These are phyloP conservation scores for Drosophila basisetae DNA, from an alignment of 2,888 invertebrate genomes.

Conservation along the genomic window DNA sequence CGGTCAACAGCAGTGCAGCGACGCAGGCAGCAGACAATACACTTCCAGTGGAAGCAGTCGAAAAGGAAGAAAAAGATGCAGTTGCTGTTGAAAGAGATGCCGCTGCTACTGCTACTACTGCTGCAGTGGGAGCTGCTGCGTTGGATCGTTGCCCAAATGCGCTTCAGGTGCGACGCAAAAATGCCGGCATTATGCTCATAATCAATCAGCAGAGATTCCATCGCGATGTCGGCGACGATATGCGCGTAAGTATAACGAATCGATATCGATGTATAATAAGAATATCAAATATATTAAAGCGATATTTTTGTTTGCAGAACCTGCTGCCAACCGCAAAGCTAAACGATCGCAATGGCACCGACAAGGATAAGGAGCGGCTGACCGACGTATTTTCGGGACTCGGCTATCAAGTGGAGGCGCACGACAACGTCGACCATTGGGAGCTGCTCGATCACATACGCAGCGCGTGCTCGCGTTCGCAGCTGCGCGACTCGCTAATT, in stretches of 20 bases:
- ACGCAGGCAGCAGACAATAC: background rate
- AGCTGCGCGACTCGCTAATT: slow-evolving; percentile 81
- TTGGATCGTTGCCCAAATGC: slow-evolving; percentile 35
- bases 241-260: slow-evolving; percentile 57
- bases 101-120: background rate
- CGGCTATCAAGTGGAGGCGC: slow-evolving; percentile 74
- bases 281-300: background rate
- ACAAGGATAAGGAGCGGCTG: slow-evolving; percentile 74
- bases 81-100: background rate
- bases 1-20: slow-evolving; percentile 59
- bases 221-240: slow-evolving; percentile 61
- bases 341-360: slow-evolving; percentile 77
- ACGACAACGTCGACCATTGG: slow-evolving; percentile 75
- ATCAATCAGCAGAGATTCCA: slow-evolving; percentile 83
- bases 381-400: slow-evolving; percentile 71
- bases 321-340: slow-evolving; percentile 64
- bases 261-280: background rate
- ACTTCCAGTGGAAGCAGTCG: background rate
- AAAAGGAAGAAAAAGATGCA: background rate
- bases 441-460: slow-evolving; percentile 73
- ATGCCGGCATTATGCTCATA: slow-evolving; percentile 82
- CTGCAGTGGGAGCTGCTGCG: background rate
- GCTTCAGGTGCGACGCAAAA: slow-evolving; percentile 62
- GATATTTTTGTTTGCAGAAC: slow-evolving; percentile 43
- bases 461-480: slow-evolving; percentile 70